Evolutionary conservation across 2,797 vertebrate species (phyloP).

Genomic region (Meriones psammophilus): DNA sequence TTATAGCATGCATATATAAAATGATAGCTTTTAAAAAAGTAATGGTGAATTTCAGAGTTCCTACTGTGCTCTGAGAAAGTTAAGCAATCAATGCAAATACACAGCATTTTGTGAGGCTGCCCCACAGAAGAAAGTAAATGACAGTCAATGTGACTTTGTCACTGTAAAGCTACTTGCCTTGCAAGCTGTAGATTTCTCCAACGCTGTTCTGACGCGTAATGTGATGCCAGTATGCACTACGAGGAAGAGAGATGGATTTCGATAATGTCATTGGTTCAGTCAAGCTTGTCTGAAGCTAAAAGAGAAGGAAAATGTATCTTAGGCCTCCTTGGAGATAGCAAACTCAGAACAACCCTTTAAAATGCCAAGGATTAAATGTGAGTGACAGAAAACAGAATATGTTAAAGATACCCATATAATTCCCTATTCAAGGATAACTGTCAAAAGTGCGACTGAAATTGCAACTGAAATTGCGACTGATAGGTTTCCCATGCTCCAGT

Average conservation of each 20-base stretch:
- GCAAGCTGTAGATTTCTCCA: slow-evolving; percentile 98
- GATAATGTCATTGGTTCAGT: slow-evolving; percentile 94
- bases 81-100: slow-evolving; percentile 69
- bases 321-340: not conserved
- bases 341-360: not conserved
- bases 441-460: not conserved
- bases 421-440: too few species aligned
- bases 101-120: slow-evolving; percentile 71
- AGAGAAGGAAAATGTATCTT: slow-evolving; percentile 73
- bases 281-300: slow-evolving; percentile 94
- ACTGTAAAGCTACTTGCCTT: slow-evolving; percentile 91
- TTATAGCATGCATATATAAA: slow-evolving; percentile 74
- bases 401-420: not conserved
- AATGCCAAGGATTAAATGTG: not conserved
- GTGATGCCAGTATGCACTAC: slow-evolving; percentile 99
- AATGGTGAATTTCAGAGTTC: slow-evolving; percentile 74
- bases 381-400: not conserved
- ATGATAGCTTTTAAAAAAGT: slow-evolving; percentile 77
- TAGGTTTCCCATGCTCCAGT: not conserved
- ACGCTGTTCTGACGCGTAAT: slow-evolving; percentile 98
- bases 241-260: slow-evolving; percentile 98
- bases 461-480: not conserved
- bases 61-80: slow-evolving; percentile 73
- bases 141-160: not conserved
- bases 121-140: slow-evolving; percentile 65